Evolutionary conservation across 2,113 vertebrate genomes (phyloP).

Genomic region (Rallus limicola): DNA sequence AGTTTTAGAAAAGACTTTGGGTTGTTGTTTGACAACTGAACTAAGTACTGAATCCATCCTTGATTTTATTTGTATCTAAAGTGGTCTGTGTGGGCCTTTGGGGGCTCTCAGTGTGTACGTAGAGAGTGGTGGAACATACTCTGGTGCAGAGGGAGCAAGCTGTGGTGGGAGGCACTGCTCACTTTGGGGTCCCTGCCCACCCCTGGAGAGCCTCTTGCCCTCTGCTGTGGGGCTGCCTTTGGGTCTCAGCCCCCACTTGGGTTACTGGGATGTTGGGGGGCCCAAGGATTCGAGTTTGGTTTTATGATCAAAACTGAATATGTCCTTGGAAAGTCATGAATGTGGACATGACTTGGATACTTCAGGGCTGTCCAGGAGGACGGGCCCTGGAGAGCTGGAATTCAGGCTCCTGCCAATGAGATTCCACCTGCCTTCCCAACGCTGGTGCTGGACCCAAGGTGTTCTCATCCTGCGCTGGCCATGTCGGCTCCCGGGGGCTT

Average conservation of each 20-base stretch:
- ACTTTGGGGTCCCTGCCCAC: not conserved
- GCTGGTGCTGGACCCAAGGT: not conserved
- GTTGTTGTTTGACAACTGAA: not conserved
- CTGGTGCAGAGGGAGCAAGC: too few relatives aligned
- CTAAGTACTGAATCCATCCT: not conserved
- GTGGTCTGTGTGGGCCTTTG: not conserved
- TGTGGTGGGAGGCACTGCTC: not conserved
- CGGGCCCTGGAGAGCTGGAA: not conserved
- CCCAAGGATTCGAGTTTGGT: not conserved
- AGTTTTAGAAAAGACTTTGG: not conserved
- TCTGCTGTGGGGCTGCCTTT: not conserved
- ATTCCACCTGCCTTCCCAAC: not conserved
- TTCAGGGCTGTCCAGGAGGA: not conserved
- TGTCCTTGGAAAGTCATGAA: not conserved
- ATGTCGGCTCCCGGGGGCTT: too few relatives aligned
- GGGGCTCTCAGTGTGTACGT: too few relatives aligned
- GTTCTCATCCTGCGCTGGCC: fast-evolving
- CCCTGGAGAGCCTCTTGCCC: not conserved
- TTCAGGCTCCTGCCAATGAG: not conserved
- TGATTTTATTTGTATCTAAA: not conserved
- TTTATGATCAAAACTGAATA: not conserved
- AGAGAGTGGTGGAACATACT: too few relatives aligned
- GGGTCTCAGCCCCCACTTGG: not conserved
- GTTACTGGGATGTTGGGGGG: not conserved
- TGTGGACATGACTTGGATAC: not conserved